A percentile compares a stretch with the other conserved stretches of the same genome.
Conservation (phyloP, 2,888 invertebrate species). For the Erebia aethiops region DNA sequence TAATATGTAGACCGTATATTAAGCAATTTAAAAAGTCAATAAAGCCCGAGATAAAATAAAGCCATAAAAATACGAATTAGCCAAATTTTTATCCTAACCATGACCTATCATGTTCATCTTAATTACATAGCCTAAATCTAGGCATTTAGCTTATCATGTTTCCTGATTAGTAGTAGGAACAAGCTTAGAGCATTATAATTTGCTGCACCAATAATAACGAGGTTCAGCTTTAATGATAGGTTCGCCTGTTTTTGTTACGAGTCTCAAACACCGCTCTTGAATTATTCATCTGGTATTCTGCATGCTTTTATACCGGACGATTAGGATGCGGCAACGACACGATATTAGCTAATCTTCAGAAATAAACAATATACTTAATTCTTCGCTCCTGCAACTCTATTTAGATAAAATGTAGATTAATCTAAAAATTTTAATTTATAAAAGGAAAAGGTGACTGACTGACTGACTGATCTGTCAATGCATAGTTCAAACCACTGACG, state of each 20-base stretch:
- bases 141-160: constrained; percentile 22
- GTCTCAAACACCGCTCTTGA: constrained; percentile 48
- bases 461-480: too few relatives aligned
- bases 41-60: too few relatives aligned
- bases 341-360: not conserved
- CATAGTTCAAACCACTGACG: too few relatives aligned
- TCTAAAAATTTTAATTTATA: too few relatives aligned
- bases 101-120: constrained; percentile 2
- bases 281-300: constrained; percentile 47
- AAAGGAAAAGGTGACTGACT: too few relatives aligned
- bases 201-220: constrained; percentile 52
- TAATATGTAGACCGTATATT: too few relatives aligned
- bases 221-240: constrained; percentile 52
- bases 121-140: constrained; percentile 18
- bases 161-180: constrained; percentile 35
- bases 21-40: too few relatives aligned
- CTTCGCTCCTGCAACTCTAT: too few relatives aligned
- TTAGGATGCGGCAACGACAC: not conserved
- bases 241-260: constrained; percentile 48
- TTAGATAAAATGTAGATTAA: too few relatives aligned
- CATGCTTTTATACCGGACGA: not conserved
- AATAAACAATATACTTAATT: too few relatives aligned
- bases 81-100: not conserved
- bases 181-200: constrained; percentile 45
- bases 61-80: too few relatives aligned